Conservation (phyloP, 2,888 invertebrate species). For the Pristionchus arcanus region DNA sequence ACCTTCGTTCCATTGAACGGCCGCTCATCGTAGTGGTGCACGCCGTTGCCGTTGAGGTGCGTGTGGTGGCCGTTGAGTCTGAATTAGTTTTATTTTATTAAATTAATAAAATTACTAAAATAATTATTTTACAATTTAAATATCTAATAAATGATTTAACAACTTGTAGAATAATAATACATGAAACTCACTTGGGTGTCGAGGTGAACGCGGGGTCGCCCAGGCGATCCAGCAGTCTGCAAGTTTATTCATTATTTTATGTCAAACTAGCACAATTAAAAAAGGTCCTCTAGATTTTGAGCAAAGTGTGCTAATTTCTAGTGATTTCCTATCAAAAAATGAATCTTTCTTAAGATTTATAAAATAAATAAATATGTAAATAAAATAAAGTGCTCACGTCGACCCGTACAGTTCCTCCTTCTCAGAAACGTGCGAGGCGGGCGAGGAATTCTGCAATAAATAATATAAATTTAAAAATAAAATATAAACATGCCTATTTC, state of each 20-base stretch:
- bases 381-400: background rate
- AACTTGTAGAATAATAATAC: background rate
- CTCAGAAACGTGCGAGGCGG: background rate
- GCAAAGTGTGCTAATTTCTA: too few species aligned
- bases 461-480: background rate
- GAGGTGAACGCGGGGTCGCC: background rate
- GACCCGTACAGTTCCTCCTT: conserved; percentile 8
- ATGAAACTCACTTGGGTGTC: conserved; percentile 49
- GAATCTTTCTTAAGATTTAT: too few species aligned
- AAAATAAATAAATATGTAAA: background rate
- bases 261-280: too few species aligned
- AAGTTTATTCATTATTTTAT: background rate
- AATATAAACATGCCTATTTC: background rate
- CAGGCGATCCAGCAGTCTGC: conserved; percentile 33
- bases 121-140: too few species aligned
- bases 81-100: background rate
- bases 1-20: background rate
- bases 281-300: too few species aligned
- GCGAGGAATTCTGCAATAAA: background rate
- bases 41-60: conserved; percentile 9
- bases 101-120: background rate
- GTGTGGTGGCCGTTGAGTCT: background rate
- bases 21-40: background rate
- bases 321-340: too few species aligned
- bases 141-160: too few species aligned